Conservation (phyloP, 2,797 vertebrate species). For the Emydoidea blandingii region DNA sequence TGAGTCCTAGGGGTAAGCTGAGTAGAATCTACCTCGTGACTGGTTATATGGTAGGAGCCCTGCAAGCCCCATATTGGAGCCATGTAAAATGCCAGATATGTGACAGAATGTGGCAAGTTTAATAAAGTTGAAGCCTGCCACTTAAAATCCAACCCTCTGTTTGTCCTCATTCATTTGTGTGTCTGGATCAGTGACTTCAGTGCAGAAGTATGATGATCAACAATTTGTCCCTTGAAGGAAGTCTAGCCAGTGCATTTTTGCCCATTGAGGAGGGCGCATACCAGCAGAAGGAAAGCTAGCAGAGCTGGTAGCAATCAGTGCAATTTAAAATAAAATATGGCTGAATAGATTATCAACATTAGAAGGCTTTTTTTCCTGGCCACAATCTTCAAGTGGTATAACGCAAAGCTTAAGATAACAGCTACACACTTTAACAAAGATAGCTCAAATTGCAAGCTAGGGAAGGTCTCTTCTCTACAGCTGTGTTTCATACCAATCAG, state of each 20-base stretch:
- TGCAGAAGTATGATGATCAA: conserved; percentile 8
- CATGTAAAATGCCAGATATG: too few species aligned
- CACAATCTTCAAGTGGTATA: conserved; percentile 31
- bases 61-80: too few species aligned
- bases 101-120: too few species aligned
- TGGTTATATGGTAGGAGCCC: neutral
- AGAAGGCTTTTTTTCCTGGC: conserved; percentile 6
- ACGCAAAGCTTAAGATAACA: conserved; percentile 67
- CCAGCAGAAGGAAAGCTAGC: conserved; percentile 57
- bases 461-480: conserved; percentile 53
- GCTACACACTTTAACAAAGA: conserved; percentile 66
- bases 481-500: conserved; percentile 39
- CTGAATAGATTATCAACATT: conserved; percentile 62
- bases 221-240: conserved; percentile 54
- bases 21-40: neutral
- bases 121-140: too few species aligned
- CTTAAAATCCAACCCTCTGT: too few species aligned
- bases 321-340: conserved; percentile 67
- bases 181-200: too few species aligned
- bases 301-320: conserved; percentile 70
- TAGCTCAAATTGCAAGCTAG: conserved; percentile 55
- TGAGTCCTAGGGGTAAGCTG: neutral
- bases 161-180: too few species aligned
- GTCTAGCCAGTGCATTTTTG: conserved; percentile 47
- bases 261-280: conserved; percentile 54